These are phyloP conservation scores for Octopus bimaculoides DNA, from an alignment of 1,140 invertebrate species.

Conservation along the genomic window DNA sequence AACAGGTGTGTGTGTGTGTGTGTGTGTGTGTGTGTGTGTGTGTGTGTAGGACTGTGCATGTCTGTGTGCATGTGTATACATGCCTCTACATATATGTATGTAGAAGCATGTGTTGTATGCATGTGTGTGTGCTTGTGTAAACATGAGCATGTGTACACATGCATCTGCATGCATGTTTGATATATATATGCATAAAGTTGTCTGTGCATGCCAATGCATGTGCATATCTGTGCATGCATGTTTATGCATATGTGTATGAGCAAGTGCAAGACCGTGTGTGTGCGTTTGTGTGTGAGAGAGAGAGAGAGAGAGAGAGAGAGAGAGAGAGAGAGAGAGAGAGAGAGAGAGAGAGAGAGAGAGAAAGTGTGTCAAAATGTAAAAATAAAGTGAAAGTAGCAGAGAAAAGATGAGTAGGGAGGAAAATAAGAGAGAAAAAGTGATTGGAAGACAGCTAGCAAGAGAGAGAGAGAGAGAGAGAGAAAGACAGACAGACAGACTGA, in stretches of 20 bases:
- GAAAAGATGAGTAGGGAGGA: neutral
- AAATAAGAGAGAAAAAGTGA: slow-evolving; percentile 8
- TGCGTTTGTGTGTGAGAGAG: neutral
- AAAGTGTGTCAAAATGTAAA: neutral
- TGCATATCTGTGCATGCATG: neutral
- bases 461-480: neutral
- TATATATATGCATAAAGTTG: neutral
- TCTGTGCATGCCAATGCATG: neutral
- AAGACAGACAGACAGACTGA: neutral
- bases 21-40: neutral
- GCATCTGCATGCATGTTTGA: neutral
- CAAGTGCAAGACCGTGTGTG: neutral
- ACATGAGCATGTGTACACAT: no score
- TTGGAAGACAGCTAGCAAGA: neutral
- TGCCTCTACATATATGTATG: no score
- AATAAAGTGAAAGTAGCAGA: neutral
- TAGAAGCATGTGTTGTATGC: no score
- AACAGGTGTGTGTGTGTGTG: neutral
- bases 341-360: neutral
- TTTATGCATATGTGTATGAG: neutral
- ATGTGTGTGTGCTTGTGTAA: no score
- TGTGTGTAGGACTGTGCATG: no score
- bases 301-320: neutral
- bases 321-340: neutral
- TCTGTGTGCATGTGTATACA: no score